These are phyloP conservation scores for Pilophorus perplexus DNA, from an alignment of 2,888 invertebrate species.

Conservation along the genomic window DNA sequence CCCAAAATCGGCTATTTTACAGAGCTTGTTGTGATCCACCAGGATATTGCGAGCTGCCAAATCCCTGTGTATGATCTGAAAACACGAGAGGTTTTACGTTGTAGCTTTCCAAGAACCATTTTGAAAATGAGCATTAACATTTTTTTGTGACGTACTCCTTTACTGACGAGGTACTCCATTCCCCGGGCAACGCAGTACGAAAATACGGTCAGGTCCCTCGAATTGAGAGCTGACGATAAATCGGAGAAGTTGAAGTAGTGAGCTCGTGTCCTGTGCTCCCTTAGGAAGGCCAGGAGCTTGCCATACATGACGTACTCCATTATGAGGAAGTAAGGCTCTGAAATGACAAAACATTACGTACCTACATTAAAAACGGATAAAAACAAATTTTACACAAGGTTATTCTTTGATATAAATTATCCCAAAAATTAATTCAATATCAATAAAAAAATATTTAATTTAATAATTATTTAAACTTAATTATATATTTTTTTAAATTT, in stretches of 20 bases:
- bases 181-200: slow-evolving; percentile 79
- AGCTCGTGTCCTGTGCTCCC: slow-evolving; percentile 61
- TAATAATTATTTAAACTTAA: too few relatives aligned
- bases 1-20: slow-evolving; percentile 86
- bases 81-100: too few relatives aligned
- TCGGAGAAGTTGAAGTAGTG: slow-evolving; percentile 64
- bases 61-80: slow-evolving; percentile 80
- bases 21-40: slow-evolving; percentile 79
- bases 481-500: too few relatives aligned
- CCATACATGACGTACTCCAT: slow-evolving; percentile 86
- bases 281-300: slow-evolving; percentile 70
- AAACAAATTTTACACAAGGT: not conserved
- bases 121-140: not conserved
- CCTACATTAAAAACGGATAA: slow-evolving; percentile 51
- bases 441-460: too few relatives aligned
- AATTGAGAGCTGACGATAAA: slow-evolving; percentile 62
- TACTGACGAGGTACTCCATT: slow-evolving; percentile 79
- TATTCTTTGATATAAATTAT: not conserved
- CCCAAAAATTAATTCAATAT: too few relatives aligned
- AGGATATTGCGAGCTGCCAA: slow-evolving; percentile 79
- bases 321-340: slow-evolving; percentile 78
- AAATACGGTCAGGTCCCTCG: slow-evolving; percentile 73
- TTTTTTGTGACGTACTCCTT: slow-evolving; percentile 67
- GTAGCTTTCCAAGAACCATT: too few relatives aligned
- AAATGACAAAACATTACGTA: too few relatives aligned